Evolutionary conservation across 2,797 vertebrate genomes (phyloP).

Genomic region (Sebastes hubbsi): DNA sequence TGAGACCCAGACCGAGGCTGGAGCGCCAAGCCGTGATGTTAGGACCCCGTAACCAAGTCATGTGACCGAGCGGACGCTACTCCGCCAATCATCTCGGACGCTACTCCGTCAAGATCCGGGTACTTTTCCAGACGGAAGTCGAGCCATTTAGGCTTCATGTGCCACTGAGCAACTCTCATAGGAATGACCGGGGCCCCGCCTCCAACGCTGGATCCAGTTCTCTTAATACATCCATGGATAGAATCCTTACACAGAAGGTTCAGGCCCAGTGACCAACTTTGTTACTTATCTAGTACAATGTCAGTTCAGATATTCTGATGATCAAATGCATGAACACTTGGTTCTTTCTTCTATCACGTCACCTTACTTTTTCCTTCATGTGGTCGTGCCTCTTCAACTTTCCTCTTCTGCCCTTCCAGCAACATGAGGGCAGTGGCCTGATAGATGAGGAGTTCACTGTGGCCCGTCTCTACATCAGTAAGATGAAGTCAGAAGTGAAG

Average conservation of each 20-base stretch:
- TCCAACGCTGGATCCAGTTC: too few species aligned
- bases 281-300: not conserved
- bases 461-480: conserved; percentile 95
- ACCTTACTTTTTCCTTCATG: not conserved
- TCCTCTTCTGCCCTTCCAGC: conserved; percentile 67
- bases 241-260: not conserved
- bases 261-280: not conserved
- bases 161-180: too few species aligned
- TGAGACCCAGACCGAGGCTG: too few species aligned
- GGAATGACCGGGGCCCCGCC: too few species aligned
- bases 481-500: conserved; percentile 98
- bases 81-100: too few species aligned
- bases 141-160: too few species aligned
- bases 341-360: not conserved
- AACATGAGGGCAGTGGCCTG: conserved; percentile 95
- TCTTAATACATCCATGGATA: too few species aligned
- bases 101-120: too few species aligned
- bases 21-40: too few species aligned
- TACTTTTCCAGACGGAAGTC: too few species aligned
- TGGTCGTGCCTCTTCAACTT: not conserved
- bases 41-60: too few species aligned
- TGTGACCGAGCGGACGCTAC: too few species aligned
- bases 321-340: not conserved
- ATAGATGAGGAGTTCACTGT: conserved; percentile 98
- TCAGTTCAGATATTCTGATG: not conserved